Base-by-base conservation (phyloP, 2,797 vertebrate genomes). In the Tenualosa thibaudeaui region DNA sequence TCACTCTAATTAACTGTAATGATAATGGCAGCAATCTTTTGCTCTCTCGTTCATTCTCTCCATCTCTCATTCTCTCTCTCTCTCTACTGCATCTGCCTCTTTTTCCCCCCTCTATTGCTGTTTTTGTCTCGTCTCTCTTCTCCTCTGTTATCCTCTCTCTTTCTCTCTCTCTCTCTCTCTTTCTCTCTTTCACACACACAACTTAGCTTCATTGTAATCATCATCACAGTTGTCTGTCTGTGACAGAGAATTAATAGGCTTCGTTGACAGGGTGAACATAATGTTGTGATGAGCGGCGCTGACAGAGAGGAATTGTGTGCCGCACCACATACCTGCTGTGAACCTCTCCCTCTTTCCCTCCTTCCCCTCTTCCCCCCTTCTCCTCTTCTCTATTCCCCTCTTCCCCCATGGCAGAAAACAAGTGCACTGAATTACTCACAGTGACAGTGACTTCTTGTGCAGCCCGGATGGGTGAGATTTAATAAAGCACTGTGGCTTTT, bases 141-240 rank as follows among this genome's bases (percentile, higher is more conserved):
- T 7, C 31, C 26, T 26, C 46, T 68, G 24, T 68, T 26, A 26
- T 9, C 3, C 62, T 24, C 62, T 9, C 10, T 68, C 22, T 10
- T 12, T 65, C n/a, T 10, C 10, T 68, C 22, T 10, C 26, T 65
- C n/a, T 10, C 10, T 65, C 62, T 65, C 2, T 65, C 7, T 68
- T 6, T 26, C 62, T 40, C 68, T 58, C 19, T 58, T 19, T 58
- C 0, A 22, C 19, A 22, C 68, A 5, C 68, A 19, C 31, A 4
- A 75, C 10, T 92, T 91, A 89, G 87, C 82, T 84, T 91, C 88
- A 90, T 90, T 92, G 91, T 93, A 90, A 93, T 93, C 89, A 91
- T 92, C 90, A 92, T 93, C 90, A 91, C 89, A 86, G 86, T 91
- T 92, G 91, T 92, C 90, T 92, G 85, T 87, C 90, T 93, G 89